Evolutionary conservation across 2,113 vertebrate genomes (phyloP), one percentile per base, ranked within the genome.

Genomic region (Pardalotus punctatus): DNA sequence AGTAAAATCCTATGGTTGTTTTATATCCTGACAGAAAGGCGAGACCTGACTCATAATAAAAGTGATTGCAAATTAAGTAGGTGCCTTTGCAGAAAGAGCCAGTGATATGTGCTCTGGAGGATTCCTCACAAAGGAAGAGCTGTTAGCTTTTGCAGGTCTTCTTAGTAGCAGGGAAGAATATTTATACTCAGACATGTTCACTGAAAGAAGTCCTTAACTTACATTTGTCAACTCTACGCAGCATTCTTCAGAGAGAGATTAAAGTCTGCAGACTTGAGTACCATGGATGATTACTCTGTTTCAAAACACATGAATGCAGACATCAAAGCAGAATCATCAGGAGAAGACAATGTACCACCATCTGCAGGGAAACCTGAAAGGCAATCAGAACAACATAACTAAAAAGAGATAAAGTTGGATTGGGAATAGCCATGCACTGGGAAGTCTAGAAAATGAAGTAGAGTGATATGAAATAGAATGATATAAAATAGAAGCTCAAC

Each of bases 351-450:
- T 33, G 33, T 66, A 57, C 67, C 58, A 61, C 48, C 58, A 38
- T 90, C 58, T 86, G 38, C 27, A 92, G 82, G 81, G 80, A 92
- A 94, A 70, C 38, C 61, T 88, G 28, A 94, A 94, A 94, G 42
- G 58, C 61, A 93, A 54, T 80, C 70, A 80, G 45, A 92, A 83
- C 57, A 92, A 79, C 45, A 57, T 66, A 88, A 88, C 53, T 71
- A 61, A 95, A 91, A 78, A 56, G 77, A 94, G 14, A 81, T 64
- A 31, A 85, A 94, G 40, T 71, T 81, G 50, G 20, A 27, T 33
- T 78, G 86, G 77, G 64, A 94, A 91, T 88, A 91, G 31, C 10
- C 36, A 82, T 3, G 20, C 36, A 72, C n/a, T 76, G 53, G 81
- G 81, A 15, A 87, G 4, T 38, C 43, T 89, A 24, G 89, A 84